Percentiles rank a stretch among this genome's conserved stretches.
These are phyloP conservation scores for Drosophila nikananu DNA, from an alignment of 1,140 invertebrate species.

Conservation along the genomic window DNA sequence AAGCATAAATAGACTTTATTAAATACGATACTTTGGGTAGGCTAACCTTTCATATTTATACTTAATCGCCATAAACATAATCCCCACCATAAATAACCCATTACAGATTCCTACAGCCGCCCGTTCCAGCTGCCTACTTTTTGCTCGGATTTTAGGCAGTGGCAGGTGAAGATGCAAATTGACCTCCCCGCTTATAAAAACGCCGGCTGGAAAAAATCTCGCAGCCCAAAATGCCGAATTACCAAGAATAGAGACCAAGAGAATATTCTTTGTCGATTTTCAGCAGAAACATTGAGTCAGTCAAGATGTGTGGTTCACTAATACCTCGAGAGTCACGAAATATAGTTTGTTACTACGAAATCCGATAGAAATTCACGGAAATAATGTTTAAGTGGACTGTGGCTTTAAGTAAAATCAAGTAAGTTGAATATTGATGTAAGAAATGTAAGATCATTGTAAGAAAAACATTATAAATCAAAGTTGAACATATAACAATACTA, in stretches of 20 bases:
- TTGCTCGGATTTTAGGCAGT: constrained; percentile 20
- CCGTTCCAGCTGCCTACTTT: constrained; percentile 35
- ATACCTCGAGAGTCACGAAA: background rate
- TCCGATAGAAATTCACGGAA: background rate
- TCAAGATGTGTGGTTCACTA: constrained; percentile 14
- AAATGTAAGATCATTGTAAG: too few relatives aligned
- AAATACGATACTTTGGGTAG: background rate
- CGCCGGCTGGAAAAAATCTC: constrained; percentile 33
- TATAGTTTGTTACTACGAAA: background rate
- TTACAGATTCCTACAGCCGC: constrained; percentile 9
- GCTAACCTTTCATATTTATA: constrained; percentile 7
- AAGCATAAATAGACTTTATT: background rate
- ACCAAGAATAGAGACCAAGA: constrained; percentile 13
- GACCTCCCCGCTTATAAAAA: constrained; percentile 38
- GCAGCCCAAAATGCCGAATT: constrained; percentile 11
- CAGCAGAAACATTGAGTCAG: constrained; percentile 17
- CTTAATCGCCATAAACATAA: constrained; percentile 34
- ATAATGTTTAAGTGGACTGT: background rate
- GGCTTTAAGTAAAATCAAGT: background rate
- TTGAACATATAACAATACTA: background rate
- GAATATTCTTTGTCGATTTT: constrained; percentile 18
- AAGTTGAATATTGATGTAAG: background rate
- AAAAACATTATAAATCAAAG: too few relatives aligned
- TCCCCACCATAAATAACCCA: constrained; percentile 33
- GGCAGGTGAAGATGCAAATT: constrained; percentile 38